Evolutionary conservation across 2,113 vertebrate species (phyloP), one percentile per base, ranked within the genome.

Genomic region (Anas platyrhynchos): DNA sequence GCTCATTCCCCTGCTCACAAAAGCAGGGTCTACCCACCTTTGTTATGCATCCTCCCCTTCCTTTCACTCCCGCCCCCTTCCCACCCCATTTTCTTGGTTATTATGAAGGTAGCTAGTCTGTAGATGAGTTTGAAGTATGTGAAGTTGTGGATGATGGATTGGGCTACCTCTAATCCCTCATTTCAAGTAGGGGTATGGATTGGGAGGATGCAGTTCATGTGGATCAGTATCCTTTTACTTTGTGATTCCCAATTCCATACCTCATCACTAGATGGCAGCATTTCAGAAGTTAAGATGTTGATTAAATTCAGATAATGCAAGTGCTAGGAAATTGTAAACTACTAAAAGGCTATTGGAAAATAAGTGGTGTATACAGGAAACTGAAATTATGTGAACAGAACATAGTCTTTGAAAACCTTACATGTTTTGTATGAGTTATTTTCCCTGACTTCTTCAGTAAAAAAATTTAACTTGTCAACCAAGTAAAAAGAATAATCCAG

Each of bases 221-320:
- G 46, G 14, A 6, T 89, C 25, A 48, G 32, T 4, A 18, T 6
- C 9, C 6, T 63, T 90, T 77, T 22, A 9, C n/a, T 88, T 79
- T 55, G 36, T 90, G 46, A 46, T 25, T 55, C 16, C 56, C 59
- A 11, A 81, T 84, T 34, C 56, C 48, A 2, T 65, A 23, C 11
- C 36, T 88, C 8, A 18, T 78, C 95, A 81, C 83, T 92, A 96
- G 96, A 58, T 95, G 96, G 95, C 91, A 93, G 46, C 5, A 41
- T 74, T 91, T 90, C 46, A 72, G 71, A 91, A 63, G 14, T 50
- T 50, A 77, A 62, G 67, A 16, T 20, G 7, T 41, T 3, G 8
- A 18, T 74, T 62, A 54, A 75, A 85, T 89, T 87, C 48, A 17
- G 11, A 1, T 43, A 13, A 10, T 46, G 15, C 15, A 50, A 63